Evolutionary conservation across 2,113 vertebrate genomes (phyloP).

Genomic region (Petrocephalus zakoni): DNA sequence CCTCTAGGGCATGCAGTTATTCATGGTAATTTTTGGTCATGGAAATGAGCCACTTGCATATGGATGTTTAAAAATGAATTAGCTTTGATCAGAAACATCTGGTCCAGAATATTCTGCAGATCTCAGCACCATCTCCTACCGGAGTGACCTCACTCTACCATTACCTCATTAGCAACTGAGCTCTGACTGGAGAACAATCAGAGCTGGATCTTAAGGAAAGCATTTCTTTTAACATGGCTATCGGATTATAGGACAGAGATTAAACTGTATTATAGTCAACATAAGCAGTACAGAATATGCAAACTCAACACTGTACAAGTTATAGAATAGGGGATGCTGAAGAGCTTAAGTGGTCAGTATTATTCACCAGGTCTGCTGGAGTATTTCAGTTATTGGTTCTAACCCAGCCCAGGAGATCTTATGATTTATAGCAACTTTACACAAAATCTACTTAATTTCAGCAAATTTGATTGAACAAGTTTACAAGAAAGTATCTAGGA

Average conservation of each 20-base stretch:
- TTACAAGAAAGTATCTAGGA: not conserved
- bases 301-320: not conserved
- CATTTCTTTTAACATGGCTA: not conserved
- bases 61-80: conserved; percentile 11
- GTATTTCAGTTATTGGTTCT: not conserved
- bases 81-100: not conserved
- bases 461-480: not conserved
- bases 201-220: not conserved
- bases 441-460: not conserved
- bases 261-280: not conserved
- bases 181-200: not conserved
- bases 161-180: not conserved
- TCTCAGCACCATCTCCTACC: not conserved
- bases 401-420: not conserved
- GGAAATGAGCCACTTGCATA: conserved; percentile 2
- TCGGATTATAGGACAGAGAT: not conserved
- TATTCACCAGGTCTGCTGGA: not conserved
- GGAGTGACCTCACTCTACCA: not conserved
- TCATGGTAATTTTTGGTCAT: conserved; percentile 5
- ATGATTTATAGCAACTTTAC: not conserved
- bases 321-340: not conserved
- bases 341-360: not conserved
- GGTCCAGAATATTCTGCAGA: not conserved
- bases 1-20: conserved; percentile 1
- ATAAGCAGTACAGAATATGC: not conserved